Evolutionary conservation across 2,888 invertebrate genomes (phyloP).

Genomic region (Ophioninae sp.): DNA sequence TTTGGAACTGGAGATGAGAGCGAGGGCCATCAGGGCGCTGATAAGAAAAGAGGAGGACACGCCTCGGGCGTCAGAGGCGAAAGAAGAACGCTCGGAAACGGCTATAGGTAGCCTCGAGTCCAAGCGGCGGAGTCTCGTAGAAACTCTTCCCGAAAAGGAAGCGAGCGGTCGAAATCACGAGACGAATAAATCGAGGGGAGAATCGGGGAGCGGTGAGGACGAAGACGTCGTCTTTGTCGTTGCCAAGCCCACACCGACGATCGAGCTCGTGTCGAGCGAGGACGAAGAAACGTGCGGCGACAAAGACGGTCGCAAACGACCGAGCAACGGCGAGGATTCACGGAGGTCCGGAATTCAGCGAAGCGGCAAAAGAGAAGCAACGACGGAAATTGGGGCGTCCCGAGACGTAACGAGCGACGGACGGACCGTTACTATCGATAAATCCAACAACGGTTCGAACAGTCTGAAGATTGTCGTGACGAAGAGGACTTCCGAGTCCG

Average conservation of each 20-base stretch:
- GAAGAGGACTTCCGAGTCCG: conserved; percentile 44
- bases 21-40: conserved; percentile 83
- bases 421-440: conserved; percentile 54
- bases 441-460: conserved; percentile 42
- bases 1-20: conserved; percentile 84
- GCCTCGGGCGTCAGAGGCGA: conserved; percentile 65
- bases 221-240: conserved; percentile 79
- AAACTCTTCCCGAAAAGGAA: conserved; percentile 21
- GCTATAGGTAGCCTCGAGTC: conserved; percentile 55
- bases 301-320: conserved; percentile 13
- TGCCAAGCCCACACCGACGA: conserved; percentile 76
- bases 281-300: conserved; percentile 67
- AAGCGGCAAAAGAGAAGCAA: conserved; percentile 26
- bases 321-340: conserved; percentile 15
- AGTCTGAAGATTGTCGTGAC: conserved; percentile 53
- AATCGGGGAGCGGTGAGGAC: conserved; percentile 71
- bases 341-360: conserved; percentile 32
- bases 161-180: conserved; percentile 3
- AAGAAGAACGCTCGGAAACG: conserved; percentile 48
- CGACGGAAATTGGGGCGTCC: background rate
- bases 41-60: conserved; percentile 79
- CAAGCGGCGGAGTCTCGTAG: conserved; percentile 52
- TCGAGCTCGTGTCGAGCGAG: conserved; percentile 78
- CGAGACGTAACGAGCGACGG: conserved; percentile 31
- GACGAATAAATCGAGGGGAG: conserved; percentile 3